Evolutionary conservation across 2,888 invertebrate species (phyloP).

Genomic region (Amorpha juglandis): DNA sequence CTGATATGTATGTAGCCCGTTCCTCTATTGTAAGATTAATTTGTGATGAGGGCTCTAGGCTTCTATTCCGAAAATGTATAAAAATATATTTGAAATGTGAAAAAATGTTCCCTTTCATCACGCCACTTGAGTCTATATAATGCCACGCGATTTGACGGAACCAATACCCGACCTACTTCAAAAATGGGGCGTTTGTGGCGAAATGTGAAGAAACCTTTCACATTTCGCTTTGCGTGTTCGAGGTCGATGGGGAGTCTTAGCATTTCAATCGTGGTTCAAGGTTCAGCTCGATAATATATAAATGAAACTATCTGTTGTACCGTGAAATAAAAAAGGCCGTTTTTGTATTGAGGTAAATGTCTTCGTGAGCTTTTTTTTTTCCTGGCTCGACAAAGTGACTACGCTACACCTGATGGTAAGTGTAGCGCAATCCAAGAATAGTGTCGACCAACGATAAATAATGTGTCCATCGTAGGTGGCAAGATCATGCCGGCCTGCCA

Average conservation of each 20-base stretch:
- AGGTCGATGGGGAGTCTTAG: conserved; percentile 15
- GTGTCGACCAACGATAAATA: too few species aligned
- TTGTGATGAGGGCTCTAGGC: background rate
- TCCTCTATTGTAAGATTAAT: too few species aligned
- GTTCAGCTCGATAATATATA: background rate
- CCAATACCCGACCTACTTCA: conserved; percentile 10
- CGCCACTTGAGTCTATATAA: background rate
- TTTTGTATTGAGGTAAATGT: background rate
- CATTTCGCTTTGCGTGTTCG: conserved; percentile 28
- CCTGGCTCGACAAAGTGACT: too few species aligned
- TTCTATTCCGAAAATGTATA: background rate
- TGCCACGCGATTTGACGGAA: background rate
- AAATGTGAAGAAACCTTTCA: conserved; percentile 13
- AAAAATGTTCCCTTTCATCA: background rate
- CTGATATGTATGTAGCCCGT: too few species aligned
- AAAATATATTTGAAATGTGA: background rate
- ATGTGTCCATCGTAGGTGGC: too few species aligned
- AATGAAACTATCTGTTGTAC: background rate
- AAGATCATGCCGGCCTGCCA: too few species aligned
- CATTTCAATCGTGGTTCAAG: conserved; percentile 25
- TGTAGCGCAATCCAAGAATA: too few species aligned
- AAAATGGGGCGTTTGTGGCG: conserved; percentile 6
- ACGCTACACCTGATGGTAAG: too few species aligned
- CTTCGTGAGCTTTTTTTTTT: too few species aligned
- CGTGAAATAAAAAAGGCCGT: background rate